Evolutionary conservation across 2,113 vertebrate species (phyloP), one percentile per base, ranked within the genome.

Genomic region (Platycercus adscitus): DNA sequence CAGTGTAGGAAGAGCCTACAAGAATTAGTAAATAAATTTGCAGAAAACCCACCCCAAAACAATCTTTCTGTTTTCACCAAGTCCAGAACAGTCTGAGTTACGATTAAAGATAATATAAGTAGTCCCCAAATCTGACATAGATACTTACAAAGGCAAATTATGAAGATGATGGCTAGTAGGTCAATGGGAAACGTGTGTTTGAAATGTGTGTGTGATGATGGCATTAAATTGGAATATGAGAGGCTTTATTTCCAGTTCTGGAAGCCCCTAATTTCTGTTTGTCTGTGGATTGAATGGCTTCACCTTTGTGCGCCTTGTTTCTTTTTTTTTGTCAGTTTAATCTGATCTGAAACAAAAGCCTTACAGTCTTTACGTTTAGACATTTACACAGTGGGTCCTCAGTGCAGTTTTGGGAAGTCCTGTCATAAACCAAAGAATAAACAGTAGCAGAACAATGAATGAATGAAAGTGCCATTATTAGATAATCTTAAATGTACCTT

Each of bases 51-150:
- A 18, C 19, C 13, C 24, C 2, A 28, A 41, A 81, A 29, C 20
- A 66, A 6, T 1, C 3, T 17, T 2, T 1, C 7, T 5, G 4
- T 49, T 44, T 9, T 18, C 3, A 10, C 7, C 35, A 44, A 52
- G 23, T 41, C 24, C 43, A 41, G 46, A 47, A 21, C 14, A 8
- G 16, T 77, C 86, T 35, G 49, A 47, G 18, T 65, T 81, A 15
- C 11, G 26, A 18, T 28, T 52, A 46, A 12, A 77, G 35, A 9
- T 47, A 58, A 7, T 50, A 7, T 2, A 50, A 17, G 2, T 65
- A 37, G 70, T 79, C 21, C 39, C 47, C 8, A 46, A 28, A 53
- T 82, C 28, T 82, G 82, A 55, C 71, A 11, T n/a, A 68, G 24
- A 2, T 50, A 9, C 12, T 63, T 83, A 1, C 0, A 33, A 41